These are phyloP conservation scores for Stichodactyla mertensii DNA, from an alignment of 64 coral and sea anemone species.

Conservation along the genomic window DNA sequence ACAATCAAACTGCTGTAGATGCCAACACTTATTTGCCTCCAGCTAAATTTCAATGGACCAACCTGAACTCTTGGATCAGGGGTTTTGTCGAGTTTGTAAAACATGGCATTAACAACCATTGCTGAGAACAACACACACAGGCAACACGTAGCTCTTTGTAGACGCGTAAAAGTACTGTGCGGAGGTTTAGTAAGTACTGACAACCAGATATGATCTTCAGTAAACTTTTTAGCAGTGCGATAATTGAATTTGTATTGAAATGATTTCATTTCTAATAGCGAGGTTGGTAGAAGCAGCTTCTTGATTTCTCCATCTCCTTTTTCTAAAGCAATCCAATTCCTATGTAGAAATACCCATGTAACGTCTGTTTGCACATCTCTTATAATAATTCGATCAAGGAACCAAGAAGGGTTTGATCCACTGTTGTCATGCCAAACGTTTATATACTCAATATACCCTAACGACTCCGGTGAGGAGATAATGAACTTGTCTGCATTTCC, in stretches of 20 bases:
- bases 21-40: constrained; percentile 50
- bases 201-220: constrained; percentile 78
- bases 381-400: constrained; percentile 49
- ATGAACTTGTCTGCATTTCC: constrained; percentile 59
- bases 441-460: constrained; percentile 43
- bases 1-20: constrained; percentile 47
- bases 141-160: constrained; percentile 76
- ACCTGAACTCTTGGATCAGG: constrained; percentile 44
- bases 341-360: constrained; percentile 40
- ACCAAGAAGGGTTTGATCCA: constrained; percentile 62
- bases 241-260: constrained; percentile 57
- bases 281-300: constrained; percentile 33
- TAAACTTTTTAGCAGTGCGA: constrained; percentile 37
- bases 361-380: constrained; percentile 21
- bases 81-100: constrained; percentile 19
- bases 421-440: constrained; percentile 59
- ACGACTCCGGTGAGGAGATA: constrained; percentile 16
- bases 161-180: constrained; percentile 53
- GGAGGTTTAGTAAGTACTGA: constrained; percentile 69
- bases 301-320: constrained; percentile 64
- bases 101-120: constrained; percentile 73
- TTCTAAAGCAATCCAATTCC: constrained; percentile 55
- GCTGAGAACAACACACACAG: constrained; percentile 53
- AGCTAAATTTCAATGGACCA: constrained; percentile 68
- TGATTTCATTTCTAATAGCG: constrained; percentile 19